A percentile compares a stretch with the other conserved stretches of the same genome.
These are phyloP conservation scores for Acomys russatus DNA, from an alignment of 2,797 vertebrate genomes.

Conservation along the genomic window DNA sequence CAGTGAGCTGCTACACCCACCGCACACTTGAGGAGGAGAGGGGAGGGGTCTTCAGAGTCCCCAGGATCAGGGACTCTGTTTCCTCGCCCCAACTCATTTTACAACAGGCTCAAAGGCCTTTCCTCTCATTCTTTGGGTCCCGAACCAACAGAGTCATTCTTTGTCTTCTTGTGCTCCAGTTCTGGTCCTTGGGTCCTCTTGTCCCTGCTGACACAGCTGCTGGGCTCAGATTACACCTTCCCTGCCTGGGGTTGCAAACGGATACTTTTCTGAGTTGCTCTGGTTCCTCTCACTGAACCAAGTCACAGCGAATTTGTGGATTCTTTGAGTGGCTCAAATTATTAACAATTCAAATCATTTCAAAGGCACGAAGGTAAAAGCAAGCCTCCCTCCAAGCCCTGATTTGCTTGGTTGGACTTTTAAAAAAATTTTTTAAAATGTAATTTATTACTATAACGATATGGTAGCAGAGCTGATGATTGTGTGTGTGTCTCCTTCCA, in stretches of 20 bases:
- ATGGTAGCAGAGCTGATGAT: too few relatives aligned
- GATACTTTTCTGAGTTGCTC: neutral
- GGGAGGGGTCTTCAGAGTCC: neutral
- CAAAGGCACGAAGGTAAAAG: constrained; percentile 20
- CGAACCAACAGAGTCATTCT: neutral
- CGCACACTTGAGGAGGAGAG: neutral
- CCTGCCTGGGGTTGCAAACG: neutral
- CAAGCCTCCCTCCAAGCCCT: neutral
- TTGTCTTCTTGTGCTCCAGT: neutral
- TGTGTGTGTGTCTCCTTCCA: neutral
- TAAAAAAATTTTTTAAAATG: neutral
- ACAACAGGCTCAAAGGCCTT: neutral
- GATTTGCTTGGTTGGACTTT: neutral
- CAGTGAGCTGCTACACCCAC: neutral
- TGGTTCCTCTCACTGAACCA: neutral
- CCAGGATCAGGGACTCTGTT: neutral
- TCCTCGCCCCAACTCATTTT: neutral
- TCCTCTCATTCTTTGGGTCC: neutral
- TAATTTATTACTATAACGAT: neutral
- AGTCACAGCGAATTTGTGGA: neutral
- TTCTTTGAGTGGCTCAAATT: neutral
- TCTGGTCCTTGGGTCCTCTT: neutral
- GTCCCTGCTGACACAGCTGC: neutral
- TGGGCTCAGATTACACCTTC: neutral
- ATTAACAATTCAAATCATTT: neutral